Percentiles rank a stretch among this genome's conserved stretches.
These are phyloP conservation scores for Hymenochirus boettgeri DNA, from an alignment of 2,113 vertebrate species.

Conservation along the genomic window DNA sequence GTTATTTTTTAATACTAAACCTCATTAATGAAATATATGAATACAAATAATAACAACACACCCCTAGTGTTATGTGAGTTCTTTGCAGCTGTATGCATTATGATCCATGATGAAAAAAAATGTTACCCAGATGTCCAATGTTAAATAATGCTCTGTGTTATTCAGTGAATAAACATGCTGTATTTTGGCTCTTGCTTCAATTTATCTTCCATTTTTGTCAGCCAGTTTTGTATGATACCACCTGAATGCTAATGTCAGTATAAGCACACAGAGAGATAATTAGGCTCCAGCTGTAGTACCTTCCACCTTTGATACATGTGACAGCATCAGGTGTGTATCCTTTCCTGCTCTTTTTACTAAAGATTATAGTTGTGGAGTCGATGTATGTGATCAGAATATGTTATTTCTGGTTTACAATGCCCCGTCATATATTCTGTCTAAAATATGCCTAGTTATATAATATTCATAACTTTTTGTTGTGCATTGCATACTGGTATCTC, in stretches of 20 bases:
- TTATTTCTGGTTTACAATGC: slow-evolving; percentile 15
- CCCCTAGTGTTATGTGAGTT: no score
- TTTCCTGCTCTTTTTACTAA: background rate
- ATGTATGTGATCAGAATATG: slow-evolving; percentile 13
- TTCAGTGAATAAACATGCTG: background rate
- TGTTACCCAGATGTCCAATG: no score
- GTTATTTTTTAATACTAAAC: no score
- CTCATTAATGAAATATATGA: no score
- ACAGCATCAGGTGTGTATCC: slow-evolving; percentile 23
- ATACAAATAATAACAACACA: no score
- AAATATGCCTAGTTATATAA: slow-evolving; percentile 6
- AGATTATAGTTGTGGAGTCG: slow-evolving; percentile 13
- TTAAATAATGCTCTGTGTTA: no score
- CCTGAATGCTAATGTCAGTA: slow-evolving; percentile 52
- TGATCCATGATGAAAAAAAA: no score
- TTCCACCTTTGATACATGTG: slow-evolving; percentile 46
- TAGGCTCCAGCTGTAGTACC: slow-evolving; percentile 57
- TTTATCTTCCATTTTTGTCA: slow-evolving; percentile 50
- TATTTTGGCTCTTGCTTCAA: background rate
- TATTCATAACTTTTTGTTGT: slow-evolving; percentile 17
- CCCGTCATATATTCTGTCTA: background rate
- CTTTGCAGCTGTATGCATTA: no score
- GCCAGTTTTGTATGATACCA: slow-evolving; percentile 52
- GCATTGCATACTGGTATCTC: background rate
- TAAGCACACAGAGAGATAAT: slow-evolving; percentile 53